phyloP scores from a whole-genome alignment of 2,888 invertebrate species.

The Eupithecia inturbata region DNA sequence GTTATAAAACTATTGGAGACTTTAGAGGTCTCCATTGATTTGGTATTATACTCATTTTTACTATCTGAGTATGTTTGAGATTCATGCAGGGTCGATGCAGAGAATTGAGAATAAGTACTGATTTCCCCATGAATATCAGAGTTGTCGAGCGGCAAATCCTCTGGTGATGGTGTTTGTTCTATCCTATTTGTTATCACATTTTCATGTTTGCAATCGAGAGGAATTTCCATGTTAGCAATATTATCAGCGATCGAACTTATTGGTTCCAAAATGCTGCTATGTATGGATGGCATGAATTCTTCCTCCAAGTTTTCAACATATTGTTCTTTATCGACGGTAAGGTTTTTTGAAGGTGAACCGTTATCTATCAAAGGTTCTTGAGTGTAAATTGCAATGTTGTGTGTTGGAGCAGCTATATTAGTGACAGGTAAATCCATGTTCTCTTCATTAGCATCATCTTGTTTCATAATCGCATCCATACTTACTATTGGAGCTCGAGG shows the following conservation, averaged over 20 bases:
- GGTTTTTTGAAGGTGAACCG: slow-evolving; percentile 49
- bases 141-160: slow-evolving; percentile 92
- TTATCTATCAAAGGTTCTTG: slow-evolving; percentile 52
- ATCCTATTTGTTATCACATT: slow-evolving; percentile 78
- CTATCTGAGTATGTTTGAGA: slow-evolving; percentile 84
- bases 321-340: slow-evolving; percentile 56
- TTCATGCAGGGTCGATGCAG: slow-evolving; percentile 78
- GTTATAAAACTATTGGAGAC: slow-evolving; percentile 91
- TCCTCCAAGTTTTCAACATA: slow-evolving; percentile 75
- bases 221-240: slow-evolving; percentile 82
- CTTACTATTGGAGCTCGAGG: slow-evolving; percentile 63
- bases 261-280: slow-evolving; percentile 85
- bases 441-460: slow-evolving; percentile 51
- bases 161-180: slow-evolving; percentile 93
- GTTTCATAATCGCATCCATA: slow-evolving; percentile 59
- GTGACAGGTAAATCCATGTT: slow-evolving; percentile 41
- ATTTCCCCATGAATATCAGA: slow-evolving; percentile 86
- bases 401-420: slow-evolving; percentile 45
- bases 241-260: slow-evolving; percentile 82
- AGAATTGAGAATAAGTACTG: slow-evolving; percentile 81
- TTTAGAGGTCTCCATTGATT: slow-evolving; percentile 86
- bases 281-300: slow-evolving; percentile 86
- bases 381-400: slow-evolving; percentile 40
- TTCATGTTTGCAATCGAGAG: slow-evolving; percentile 78
- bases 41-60: slow-evolving; percentile 83